Evolutionary conservation across 1,140 invertebrate genomes (phyloP).

Genomic region (Pinna nobilis): DNA sequence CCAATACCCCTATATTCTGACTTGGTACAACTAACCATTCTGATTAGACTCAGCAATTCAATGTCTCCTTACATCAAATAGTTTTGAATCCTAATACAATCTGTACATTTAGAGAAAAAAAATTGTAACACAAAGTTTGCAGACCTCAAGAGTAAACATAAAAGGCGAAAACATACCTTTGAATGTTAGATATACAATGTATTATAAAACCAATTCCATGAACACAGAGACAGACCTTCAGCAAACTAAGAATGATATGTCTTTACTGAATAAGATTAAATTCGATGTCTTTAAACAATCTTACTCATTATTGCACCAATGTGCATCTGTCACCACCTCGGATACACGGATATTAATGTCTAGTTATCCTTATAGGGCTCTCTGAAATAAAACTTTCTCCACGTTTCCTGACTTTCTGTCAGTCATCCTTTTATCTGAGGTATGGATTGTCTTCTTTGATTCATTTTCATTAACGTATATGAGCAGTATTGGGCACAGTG

Average conservation of each 20-base stretch:
- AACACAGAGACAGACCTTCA: no score
- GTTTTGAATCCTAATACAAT: no score
- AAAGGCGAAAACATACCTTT: no score
- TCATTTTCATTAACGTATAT: conserved; percentile 18
- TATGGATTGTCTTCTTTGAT: conserved; percentile 9
- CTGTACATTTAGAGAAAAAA: no score
- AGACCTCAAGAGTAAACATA: no score
- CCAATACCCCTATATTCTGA: no score
- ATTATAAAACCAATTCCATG: no score
- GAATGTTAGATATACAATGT: no score
- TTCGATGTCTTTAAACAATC: neutral
- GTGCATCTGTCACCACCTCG: conserved; percentile 41
- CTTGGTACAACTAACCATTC: no score
- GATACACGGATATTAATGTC: conserved; percentile 1
- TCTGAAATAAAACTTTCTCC: conserved; percentile 14
- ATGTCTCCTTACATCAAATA: no score
- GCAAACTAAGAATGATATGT: neutral
- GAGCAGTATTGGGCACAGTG: conserved; percentile 7
- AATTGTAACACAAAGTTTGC: no score
- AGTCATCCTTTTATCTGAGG: conserved; percentile 13
- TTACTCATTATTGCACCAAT: conserved; percentile 43
- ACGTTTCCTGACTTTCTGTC: conserved; percentile 5
- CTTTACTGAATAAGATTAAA: neutral
- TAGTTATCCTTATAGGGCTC: neutral
- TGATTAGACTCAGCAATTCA: no score